Base-by-base conservation (phyloP, 2,797 vertebrate species). In the Etheostoma perlongum region DNA sequence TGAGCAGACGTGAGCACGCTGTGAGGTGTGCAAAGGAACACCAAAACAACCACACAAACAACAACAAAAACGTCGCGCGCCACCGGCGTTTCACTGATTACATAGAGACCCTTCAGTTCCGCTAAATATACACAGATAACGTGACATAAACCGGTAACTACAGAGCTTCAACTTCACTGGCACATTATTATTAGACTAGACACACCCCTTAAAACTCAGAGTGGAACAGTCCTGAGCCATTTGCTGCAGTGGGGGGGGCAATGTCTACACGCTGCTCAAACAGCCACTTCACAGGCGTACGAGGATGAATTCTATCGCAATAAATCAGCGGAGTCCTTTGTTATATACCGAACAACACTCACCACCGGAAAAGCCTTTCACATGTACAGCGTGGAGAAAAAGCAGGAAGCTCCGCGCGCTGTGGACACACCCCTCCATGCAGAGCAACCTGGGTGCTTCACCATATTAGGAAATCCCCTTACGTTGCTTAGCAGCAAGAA, bases 391-490 rank as follows among this genome's bases (percentile, higher is more conserved):
- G 48, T 11, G 70, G 55, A 57, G 30, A 61, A 51, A 78, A 90
- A 79, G 42, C 84, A 84, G 88, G 84, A 89, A 93, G 90, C 66
- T 36, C 23, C 51, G 59, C 51, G 69, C 51, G 61, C 40, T 33
- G 73, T 68, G 79, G 89, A 91, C 92, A 92, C 92, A 53, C 92
- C 92, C 90, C 92, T 92, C 71, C 62, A 64, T 57, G 84, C 84
- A 59, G 71, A 74, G 58, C 85, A 82, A 91, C 76, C 85, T 67
- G 83, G 55, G 60, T 49, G 76, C 80, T 76, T 92, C 88, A 53
- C 93, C 94, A 94, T 94, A 95, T 94, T 93, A 93, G 93, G 94
- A 93, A 92, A 93, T 93, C 90, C 93, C 36, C 86, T 79, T 79
- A 23, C 69, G 93, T 95, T 94, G 92, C 93, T 85, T 88, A 87